Conservation (phyloP, 2,113 vertebrate genomes). For the Chiloscyllium plagiosum region DNA sequence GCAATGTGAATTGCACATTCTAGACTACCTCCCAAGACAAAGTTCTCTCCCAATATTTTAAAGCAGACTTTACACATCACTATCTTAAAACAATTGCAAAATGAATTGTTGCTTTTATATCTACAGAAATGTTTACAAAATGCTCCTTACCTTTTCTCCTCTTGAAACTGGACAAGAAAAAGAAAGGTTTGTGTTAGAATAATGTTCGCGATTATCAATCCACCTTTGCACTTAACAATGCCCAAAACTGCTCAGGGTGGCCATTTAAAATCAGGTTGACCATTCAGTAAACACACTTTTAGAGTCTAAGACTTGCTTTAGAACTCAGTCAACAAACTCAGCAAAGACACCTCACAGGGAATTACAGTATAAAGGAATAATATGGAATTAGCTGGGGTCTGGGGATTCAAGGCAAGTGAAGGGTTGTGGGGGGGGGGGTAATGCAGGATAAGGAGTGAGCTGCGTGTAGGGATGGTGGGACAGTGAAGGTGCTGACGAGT, state of each 20-base stretch:
- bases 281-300: not conserved
- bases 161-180: conserved; percentile 54
- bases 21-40: not conserved
- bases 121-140: not conserved
- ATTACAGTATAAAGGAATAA: too few species aligned
- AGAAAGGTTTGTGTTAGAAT: conserved; percentile 40
- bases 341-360: not conserved
- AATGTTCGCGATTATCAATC: not conserved
- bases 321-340: not conserved
- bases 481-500: too few species aligned
- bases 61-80: not conserved
- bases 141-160: conserved; percentile 66
- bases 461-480: too few species aligned
- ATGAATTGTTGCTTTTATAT: not conserved
- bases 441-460: too few species aligned
- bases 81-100: not conserved
- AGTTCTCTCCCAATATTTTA: not conserved
- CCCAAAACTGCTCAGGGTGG: not conserved
- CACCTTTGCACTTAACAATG: not conserved
- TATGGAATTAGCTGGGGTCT: too few species aligned
- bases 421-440: too few species aligned
- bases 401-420: too few species aligned
- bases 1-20: not conserved
- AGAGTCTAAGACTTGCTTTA: not conserved
- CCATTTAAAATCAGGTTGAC: not conserved